phyloP scores from a whole-genome alignment of 2,113 vertebrate species.

The Copsychus sechellarum region DNA sequence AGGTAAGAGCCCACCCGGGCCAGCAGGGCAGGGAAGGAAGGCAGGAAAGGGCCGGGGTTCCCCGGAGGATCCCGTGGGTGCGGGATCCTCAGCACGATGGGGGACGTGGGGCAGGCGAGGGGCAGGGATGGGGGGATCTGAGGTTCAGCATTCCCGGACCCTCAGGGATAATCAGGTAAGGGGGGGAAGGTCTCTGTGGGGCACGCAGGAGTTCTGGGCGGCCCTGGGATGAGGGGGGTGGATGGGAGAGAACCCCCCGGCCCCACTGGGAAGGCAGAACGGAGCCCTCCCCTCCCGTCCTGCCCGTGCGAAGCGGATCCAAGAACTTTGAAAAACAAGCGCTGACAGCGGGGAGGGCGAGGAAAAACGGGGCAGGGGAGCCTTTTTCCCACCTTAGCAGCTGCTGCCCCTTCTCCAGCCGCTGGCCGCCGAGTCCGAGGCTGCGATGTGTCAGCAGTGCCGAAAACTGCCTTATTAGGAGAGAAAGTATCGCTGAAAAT shows the following conservation, averaged over 20 bases:
- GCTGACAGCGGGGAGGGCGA: not conserved
- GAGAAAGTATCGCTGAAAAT: slow-evolving; percentile 54
- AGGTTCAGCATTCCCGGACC: not conserved
- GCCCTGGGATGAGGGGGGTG: not conserved
- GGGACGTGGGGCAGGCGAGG: not conserved
- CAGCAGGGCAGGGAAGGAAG: not conserved
- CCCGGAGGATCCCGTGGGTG: not conserved
- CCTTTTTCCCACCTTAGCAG: not conserved
- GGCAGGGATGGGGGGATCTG: not conserved
- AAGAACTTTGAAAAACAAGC: slow-evolving; percentile 21
- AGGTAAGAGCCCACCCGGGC: slow-evolving; percentile 67
- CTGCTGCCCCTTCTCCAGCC: not conserved
- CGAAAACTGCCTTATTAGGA: slow-evolving; percentile 67
- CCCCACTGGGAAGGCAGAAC: not conserved
- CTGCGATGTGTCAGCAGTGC: slow-evolving; percentile 41
- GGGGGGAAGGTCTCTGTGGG: rapidly evolving
- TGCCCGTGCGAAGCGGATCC: not conserved
- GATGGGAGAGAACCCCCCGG: not conserved
- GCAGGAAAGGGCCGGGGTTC: not conserved
- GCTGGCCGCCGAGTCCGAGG: not conserved
- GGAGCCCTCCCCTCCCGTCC: not conserved
- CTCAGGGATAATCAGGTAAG: rapidly evolving
- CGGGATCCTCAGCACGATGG: not conserved
- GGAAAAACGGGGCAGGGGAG: not conserved
- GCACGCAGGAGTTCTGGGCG: not conserved